A percentile compares a stretch with the other conserved stretches of the same genome.
Conservation (phyloP, 1,140 invertebrate species). For the Heliothis virescens region DNA sequence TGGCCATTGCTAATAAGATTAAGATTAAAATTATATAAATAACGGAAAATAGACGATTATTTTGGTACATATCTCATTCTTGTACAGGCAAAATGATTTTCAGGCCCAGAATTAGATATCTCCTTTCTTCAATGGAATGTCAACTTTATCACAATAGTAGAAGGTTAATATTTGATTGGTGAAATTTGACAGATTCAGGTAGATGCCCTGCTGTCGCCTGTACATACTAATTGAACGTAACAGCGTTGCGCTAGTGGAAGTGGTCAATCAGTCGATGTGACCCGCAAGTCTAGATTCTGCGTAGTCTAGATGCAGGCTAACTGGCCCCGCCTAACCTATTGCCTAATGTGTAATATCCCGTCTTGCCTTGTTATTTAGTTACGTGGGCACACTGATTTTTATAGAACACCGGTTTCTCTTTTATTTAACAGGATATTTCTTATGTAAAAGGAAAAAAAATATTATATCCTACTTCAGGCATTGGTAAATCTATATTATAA, state of each 20-base stretch:
- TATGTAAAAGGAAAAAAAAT: too few relatives aligned
- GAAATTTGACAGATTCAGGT: too few relatives aligned
- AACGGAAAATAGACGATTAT: too few relatives aligned
- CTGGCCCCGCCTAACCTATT: constrained; percentile 51
- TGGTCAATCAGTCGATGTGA: constrained; percentile 80
- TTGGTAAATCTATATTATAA: too few relatives aligned
- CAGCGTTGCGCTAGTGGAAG: constrained; percentile 70
- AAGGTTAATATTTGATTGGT: too few relatives aligned
- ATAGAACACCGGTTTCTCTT: background rate
- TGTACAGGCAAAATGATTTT: too few relatives aligned
- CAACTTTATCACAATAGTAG: background rate
- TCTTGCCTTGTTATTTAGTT: constrained; percentile 31
- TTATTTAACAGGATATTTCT: too few relatives aligned
- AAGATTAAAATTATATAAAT: too few relatives aligned
- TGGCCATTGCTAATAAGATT: too few relatives aligned
- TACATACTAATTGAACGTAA: constrained; percentile 58
- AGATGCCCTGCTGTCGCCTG: background rate
- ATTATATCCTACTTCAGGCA: too few relatives aligned
- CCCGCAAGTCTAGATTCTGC: constrained; percentile 80
- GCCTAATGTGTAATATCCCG: constrained; percentile 48
- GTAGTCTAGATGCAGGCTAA: constrained; percentile 72
- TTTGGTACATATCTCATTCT: too few relatives aligned
- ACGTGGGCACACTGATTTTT: constrained; percentile 30
- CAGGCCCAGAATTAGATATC: too few relatives aligned
- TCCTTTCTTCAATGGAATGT: background rate